phyloP scores from a whole-genome alignment of 2,113 vertebrate species.

The Meles meles region DNA sequence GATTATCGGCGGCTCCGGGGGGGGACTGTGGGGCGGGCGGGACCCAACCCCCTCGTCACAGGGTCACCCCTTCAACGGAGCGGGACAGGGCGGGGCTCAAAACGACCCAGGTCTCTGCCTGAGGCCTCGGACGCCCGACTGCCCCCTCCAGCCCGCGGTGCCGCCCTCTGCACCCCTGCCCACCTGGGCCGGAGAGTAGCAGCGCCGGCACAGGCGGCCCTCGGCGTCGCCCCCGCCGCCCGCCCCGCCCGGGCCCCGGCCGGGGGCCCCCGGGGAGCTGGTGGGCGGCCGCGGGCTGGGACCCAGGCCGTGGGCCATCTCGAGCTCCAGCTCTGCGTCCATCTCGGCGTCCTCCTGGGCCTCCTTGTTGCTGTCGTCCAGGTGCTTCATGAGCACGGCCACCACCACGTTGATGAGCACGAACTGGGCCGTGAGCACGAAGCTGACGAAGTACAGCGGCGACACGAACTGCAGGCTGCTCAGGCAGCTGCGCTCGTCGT shows the following conservation, averaged over 20 bases:
- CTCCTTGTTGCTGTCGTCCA: constrained; percentile 99
- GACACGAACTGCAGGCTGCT: constrained; percentile 95
- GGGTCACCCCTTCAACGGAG: background rate
- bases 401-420: constrained; percentile 99
- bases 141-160: background rate
- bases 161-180: constrained; percentile 34
- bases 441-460: constrained; percentile 99
- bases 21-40: background rate
- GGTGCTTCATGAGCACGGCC: constrained; percentile 99
- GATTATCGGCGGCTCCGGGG: constrained; percentile 71
- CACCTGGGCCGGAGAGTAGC: constrained; percentile 96
- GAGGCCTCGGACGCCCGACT: background rate
- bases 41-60: background rate
- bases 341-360: constrained; percentile 98
- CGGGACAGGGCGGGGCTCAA: background rate
- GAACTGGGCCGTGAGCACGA: constrained; percentile 99
- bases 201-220: constrained; percentile 78
- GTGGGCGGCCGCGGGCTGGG: constrained; percentile 79
- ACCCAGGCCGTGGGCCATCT: constrained; percentile 91
- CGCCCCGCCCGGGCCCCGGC: constrained; percentile 51
- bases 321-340: constrained; percentile 97
- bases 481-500: constrained; percentile 94
- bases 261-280: constrained; percentile 74
- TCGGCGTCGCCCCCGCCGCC: constrained; percentile 69
- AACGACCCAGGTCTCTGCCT: background rate